Evolutionary conservation across 37 sponge, comb jelly and placozoan species (phyloP).

Genomic region (Halichondria panicea): DNA sequence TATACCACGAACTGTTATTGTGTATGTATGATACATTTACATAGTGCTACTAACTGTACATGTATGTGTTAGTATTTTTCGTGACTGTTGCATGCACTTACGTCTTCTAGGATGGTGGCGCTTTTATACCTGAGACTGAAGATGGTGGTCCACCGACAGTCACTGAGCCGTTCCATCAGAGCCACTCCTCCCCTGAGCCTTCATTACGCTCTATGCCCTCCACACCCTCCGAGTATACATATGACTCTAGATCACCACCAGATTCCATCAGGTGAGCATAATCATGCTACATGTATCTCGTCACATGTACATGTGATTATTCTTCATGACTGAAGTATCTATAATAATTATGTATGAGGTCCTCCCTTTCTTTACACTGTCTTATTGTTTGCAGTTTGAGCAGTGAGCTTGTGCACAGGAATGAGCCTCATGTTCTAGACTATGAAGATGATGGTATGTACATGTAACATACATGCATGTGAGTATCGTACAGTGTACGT

Average conservation of each 20-base stretch:
- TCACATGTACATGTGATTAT: background rate
- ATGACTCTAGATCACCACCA: slow-evolving; percentile 48
- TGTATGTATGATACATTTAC: too few relatives aligned
- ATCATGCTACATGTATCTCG: background rate
- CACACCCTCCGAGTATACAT: slow-evolving; percentile 49
- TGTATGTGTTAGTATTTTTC: background rate
- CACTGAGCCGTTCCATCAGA: background rate
- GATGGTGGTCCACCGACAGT: slow-evolving; percentile 33
- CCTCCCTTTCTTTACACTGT: background rate
- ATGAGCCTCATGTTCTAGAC: slow-evolving; percentile 46
- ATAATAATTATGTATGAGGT: background rate
- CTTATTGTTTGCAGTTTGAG: slow-evolving; percentile 5
- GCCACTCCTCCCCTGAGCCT: slow-evolving; percentile 18
- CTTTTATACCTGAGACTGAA: slow-evolving; percentile 73
- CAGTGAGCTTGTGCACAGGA: slow-evolving; percentile 22
- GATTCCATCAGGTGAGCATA: slow-evolving; percentile 40
- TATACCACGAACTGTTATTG: too few relatives aligned
- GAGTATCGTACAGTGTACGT: background rate
- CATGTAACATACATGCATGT: too few relatives aligned
- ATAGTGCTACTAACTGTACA: background rate
- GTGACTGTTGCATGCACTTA: background rate
- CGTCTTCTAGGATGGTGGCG: slow-evolving; percentile 62
- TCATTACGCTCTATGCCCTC: slow-evolving; percentile 39
- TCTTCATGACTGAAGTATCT: background rate
- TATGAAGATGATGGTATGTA: slow-evolving; percentile 32